Evolutionary conservation across 2,113 vertebrate species (phyloP), one percentile per base, ranked within the genome.

Genomic region (Xyliphius kryptos): DNA sequence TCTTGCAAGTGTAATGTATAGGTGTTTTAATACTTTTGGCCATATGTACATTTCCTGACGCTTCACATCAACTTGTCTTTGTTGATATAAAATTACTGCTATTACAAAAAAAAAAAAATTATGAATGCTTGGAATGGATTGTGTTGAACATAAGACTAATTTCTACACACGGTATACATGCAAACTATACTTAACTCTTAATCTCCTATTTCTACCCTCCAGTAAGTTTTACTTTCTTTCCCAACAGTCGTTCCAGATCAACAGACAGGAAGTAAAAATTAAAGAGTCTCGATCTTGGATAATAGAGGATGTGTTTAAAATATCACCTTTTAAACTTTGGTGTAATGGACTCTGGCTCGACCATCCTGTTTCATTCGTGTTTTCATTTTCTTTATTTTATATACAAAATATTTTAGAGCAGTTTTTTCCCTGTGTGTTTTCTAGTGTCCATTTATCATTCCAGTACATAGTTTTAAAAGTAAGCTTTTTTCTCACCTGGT

Each of bases 161-260:
- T 0, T 12, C 9, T 8, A 38, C 6, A 17, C 36, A 3, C 9
- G 2, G 15, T 48, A 1, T 54, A 36, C 2, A 16, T 36, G 26
- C n/a, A n/a, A 15, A 26, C 3, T 37, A 4, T 9, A 37, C 11
- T 4, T 6, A n/a, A 13, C 10, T 14, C 2, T 16, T 36, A 14
- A 56, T 14, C 7, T 15, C 12, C 2, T 10, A 5, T 12, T 21
- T 26, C 26, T 1, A 9, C 20, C 26, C 0, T 38, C 0, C n/a
- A 41, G 5, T 1, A 12, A 12, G 6, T 2, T 41, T 41, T 12
- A 41, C 40, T n/a, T n/a, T 20, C 22, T 3, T 10, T 9, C 59
- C 3, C 52, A 49, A 9, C 66, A 98, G 95, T 80, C 94, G 94
- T 66, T 97, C 95, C 85, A 93, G 95, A 85, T 97, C 95, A 63